Evolutionary conservation across 2,888 invertebrate species (phyloP).

Genomic region (Hofmannophila pseudospretella): DNA sequence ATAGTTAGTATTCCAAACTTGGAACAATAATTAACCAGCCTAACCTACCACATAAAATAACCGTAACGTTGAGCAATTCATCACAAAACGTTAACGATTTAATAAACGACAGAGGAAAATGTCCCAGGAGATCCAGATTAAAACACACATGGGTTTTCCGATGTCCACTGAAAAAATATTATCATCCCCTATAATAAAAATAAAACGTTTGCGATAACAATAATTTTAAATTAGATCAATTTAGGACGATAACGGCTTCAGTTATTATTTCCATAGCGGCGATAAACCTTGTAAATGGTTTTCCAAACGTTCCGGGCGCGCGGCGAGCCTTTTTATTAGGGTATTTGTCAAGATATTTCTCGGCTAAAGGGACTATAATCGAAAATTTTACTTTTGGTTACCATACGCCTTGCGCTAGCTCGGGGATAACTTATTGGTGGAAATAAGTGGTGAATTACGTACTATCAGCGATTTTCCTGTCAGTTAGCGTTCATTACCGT

Average conservation of each 20-base stretch:
- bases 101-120: background rate
- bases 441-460: conserved; percentile 2
- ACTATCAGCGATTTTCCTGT: conserved; percentile 11
- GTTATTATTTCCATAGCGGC: conserved; percentile 76
- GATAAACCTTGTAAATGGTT: conserved; percentile 76
- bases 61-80: too few relatives aligned
- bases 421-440: conserved; percentile 30
- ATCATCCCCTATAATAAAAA: conserved; percentile 65
- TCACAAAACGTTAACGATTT: too few relatives aligned
- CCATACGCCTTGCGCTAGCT: conserved; percentile 44
- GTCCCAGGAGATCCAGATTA: conserved; percentile 7
- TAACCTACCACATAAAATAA: too few relatives aligned
- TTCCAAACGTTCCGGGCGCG: conserved; percentile 70
- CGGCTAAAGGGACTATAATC: conserved; percentile 63
- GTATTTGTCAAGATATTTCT: conserved; percentile 73
- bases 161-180: conserved; percentile 49
- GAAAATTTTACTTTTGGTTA: conserved; percentile 69
- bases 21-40: too few relatives aligned
- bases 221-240: conserved; percentile 76
- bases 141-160: conserved; percentile 20
- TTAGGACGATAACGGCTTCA: conserved; percentile 72
- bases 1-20: too few relatives aligned
- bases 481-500: conserved; percentile 8
- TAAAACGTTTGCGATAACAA: conserved; percentile 71
- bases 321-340: conserved; percentile 71